These are phyloP conservation scores for Onthophagus sagittarius DNA, from an alignment of 2,888 invertebrate genomes.

Conservation along the genomic window DNA sequence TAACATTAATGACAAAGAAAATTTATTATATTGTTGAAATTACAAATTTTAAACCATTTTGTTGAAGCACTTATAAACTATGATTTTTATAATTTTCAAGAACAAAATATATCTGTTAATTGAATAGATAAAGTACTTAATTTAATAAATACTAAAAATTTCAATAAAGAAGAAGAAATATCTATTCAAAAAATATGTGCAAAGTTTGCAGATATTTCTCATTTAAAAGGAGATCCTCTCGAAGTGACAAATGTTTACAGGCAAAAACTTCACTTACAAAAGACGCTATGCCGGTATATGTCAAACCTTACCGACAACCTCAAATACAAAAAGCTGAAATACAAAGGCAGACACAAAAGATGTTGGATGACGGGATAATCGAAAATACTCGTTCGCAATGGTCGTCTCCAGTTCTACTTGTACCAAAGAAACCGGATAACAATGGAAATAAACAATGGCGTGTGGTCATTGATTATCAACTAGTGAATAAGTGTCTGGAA, in stretches of 20 bases:
- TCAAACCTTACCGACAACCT: slow-evolving; percentile 16
- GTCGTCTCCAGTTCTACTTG: neutral
- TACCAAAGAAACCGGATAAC: slow-evolving; percentile 15
- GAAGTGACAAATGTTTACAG: slow-evolving; percentile 28
- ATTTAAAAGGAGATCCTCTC: slow-evolving; percentile 32
- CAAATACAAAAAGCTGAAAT: slow-evolving; percentile 15
- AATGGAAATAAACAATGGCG: slow-evolving; percentile 18
- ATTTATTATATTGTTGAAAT: too few species aligned
- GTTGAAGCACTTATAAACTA: neutral
- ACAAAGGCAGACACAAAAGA: slow-evolving; percentile 13
- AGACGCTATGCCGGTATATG: slow-evolving; percentile 4
- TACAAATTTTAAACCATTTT: neutral
- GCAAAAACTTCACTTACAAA: slow-evolving; percentile 5
- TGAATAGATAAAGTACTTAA: neutral
- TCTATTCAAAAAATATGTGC: slow-evolving; percentile 25
- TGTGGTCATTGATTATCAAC: slow-evolving; percentile 23
- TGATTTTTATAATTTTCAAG: neutral
- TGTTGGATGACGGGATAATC: slow-evolving; percentile 18
- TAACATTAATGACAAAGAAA: neutral
- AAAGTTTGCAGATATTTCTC: slow-evolving; percentile 28
- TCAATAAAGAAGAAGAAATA: slow-evolving; percentile 30
- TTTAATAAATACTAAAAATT: slow-evolving; percentile 18
- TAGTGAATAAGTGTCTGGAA: slow-evolving; percentile 21
- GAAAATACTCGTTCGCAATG: slow-evolving; percentile 19
- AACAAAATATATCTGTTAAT: neutral